phyloP scores from a whole-genome alignment of 2,888 invertebrate species.

The Fragum whitleyi region DNA sequence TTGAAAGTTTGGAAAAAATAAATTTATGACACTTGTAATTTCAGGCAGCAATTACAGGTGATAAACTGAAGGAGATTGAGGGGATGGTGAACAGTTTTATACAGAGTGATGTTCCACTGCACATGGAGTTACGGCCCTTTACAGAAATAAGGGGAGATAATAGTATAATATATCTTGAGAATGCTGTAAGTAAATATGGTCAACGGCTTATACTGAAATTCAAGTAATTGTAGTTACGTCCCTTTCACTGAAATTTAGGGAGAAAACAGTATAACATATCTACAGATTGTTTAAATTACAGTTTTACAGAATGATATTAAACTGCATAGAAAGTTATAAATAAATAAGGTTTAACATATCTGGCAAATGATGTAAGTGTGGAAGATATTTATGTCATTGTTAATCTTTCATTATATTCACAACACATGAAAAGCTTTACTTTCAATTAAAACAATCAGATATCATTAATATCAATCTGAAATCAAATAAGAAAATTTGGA shows the following conservation, averaged over 20 bases:
- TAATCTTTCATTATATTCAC: too few species aligned
- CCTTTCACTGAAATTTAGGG: background rate
- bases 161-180: slow-evolving; percentile 58
- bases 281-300: background rate
- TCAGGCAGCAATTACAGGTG: slow-evolving; percentile 51
- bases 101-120: slow-evolving; percentile 44
- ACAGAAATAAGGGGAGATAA: slow-evolving; percentile 52
- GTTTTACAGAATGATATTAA: background rate
- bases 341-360: too few species aligned
- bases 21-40: too few species aligned
- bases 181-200: slow-evolving; percentile 60
- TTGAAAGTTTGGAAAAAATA: too few species aligned
- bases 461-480: too few species aligned
- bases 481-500: too few species aligned
- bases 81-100: slow-evolving; percentile 53
- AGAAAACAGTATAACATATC: background rate
- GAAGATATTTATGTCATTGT: too few species aligned
- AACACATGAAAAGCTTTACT: too few species aligned
- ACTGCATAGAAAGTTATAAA: too few species aligned
- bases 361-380: too few species aligned
- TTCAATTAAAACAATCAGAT: too few species aligned
- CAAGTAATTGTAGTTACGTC: background rate
- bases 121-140: slow-evolving; percentile 53
- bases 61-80: slow-evolving; percentile 55
- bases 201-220: background rate